A percentile compares a stretch with the other conserved stretches of the same genome.
These are phyloP conservation scores for Theristicus caerulescens DNA, from an alignment of 2,113 vertebrate species.

Conservation along the genomic window DNA sequence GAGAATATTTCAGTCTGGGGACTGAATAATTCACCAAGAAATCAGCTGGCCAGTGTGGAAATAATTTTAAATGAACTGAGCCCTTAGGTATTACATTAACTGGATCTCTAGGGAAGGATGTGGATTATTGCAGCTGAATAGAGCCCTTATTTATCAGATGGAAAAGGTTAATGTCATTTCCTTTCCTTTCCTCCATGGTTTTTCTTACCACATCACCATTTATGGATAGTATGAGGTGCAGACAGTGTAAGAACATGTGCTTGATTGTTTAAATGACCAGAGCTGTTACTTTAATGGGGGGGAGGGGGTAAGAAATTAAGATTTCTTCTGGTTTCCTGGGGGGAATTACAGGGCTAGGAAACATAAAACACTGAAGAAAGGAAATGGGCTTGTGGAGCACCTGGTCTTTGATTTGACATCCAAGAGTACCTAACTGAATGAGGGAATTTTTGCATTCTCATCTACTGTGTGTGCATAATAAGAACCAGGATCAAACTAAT, in stretches of 20 bases:
- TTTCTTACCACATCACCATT: slow-evolving; percentile 48
- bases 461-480: slow-evolving; percentile 19
- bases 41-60: slow-evolving; percentile 58
- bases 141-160: slow-evolving; percentile 69
- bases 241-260: slow-evolving; percentile 58
- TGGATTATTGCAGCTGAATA: slow-evolving; percentile 63
- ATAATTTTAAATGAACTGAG: slow-evolving; percentile 40
- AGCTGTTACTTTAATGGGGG: slow-evolving; percentile 9
- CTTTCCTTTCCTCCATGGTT: slow-evolving; percentile 44
- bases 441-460: slow-evolving; percentile 35
- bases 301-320: slow-evolving; percentile 24
- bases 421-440: neutral
- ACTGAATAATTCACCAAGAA: slow-evolving; percentile 51
- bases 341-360: slow-evolving; percentile 61
- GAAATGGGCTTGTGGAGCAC: slow-evolving; percentile 61
- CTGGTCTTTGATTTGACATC: slow-evolving; percentile 64
- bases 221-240: slow-evolving; percentile 55
- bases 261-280: slow-evolving; percentile 39
- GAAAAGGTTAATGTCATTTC: slow-evolving; percentile 67
- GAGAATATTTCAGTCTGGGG: neutral
- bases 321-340: slow-evolving; percentile 57
- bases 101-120: slow-evolving; percentile 53
- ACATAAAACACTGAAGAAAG: slow-evolving; percentile 58
- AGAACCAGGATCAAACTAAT: slow-evolving; percentile 47
- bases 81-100: slow-evolving; percentile 60